Evolutionary conservation across 2,888 invertebrate genomes (phyloP).

Genomic region (Leptura quadrifasciata): DNA sequence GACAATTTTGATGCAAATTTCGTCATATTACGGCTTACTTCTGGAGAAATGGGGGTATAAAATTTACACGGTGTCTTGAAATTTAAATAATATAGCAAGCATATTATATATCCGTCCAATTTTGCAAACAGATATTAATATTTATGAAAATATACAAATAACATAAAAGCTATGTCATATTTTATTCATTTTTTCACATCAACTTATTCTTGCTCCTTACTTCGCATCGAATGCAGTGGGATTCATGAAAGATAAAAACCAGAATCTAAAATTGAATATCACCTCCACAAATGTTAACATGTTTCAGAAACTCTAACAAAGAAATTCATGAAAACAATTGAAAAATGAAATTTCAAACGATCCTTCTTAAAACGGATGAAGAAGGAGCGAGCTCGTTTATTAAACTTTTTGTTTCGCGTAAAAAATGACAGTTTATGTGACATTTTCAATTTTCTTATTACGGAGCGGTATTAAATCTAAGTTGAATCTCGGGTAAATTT

Average conservation of each 20-base stretch:
- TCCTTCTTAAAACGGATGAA: slow-evolving; percentile 12
- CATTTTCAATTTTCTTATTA: slow-evolving; percentile 23
- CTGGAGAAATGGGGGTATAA: too few relatives aligned
- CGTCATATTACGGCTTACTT: too few relatives aligned
- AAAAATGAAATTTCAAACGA: slow-evolving; percentile 27
- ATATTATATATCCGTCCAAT: too few relatives aligned
- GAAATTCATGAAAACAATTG: slow-evolving; percentile 24
- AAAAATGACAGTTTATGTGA: slow-evolving; percentile 16
- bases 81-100: too few relatives aligned
- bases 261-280: not conserved
- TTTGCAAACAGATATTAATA: too few relatives aligned
- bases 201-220: not conserved
- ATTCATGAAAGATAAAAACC: slow-evolving; percentile 1
- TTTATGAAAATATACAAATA: too few relatives aligned
- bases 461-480: slow-evolving; percentile 16
- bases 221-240: not conserved
- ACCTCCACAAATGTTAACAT: not conserved
- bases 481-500: slow-evolving; percentile 1
- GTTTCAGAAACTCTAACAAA: slow-evolving; percentile 9
- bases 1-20: too few relatives aligned
- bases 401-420: slow-evolving; percentile 18
- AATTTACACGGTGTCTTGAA: too few relatives aligned
- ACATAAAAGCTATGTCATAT: not conserved
- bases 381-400: slow-evolving; percentile 16
- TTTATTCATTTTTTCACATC: not conserved